Base-by-base conservation (phyloP, 1,140 invertebrate genomes). In the Andricus grossulariae region DNA sequence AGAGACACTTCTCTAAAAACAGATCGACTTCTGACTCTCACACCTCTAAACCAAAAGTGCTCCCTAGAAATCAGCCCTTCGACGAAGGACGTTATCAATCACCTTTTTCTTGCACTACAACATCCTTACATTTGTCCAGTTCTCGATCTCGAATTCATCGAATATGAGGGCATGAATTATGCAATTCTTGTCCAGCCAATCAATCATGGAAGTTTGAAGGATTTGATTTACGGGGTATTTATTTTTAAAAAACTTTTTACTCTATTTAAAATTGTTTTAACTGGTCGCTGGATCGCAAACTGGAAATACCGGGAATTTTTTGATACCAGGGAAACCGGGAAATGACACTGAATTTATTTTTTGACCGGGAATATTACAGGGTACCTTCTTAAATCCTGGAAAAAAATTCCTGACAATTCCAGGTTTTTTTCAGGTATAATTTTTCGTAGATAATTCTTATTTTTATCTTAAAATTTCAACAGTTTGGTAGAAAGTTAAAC, bases 71-170 rank as follows among this genome's bases (percentile, higher is more conserved):
- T 92, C 85, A 85, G 91, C 75, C 85, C 90, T 6, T 85, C 90
- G 50, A 95, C 93, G 0, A 92, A 93, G 76, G 93, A 93, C 32
- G 94, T 95, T 4, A 92, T 98, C 6, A 93, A 96, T 88, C 95
- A 97, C 85, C 91, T 98, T 55, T 97, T 98, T 83, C 93, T 96
- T 71, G 94, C 95, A 6, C 92, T 98, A 8, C 97, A 98, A 88
- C 97, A 98, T 91, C 97, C 97, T 0, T 98, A 98, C 87, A 96
- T 98, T 74, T 97, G 97, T 90, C 97, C 97, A 0, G 94, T 98
- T 3, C 91, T 97, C 66, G 96, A 98, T 86, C 91, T 98, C 75
- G 96, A 97, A 79, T 93, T 92, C 66, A 77, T 90, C n/a, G 93
- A 94, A 74, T 91, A 90, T 78, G 90, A 91, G 74, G 86, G 88